phyloP scores from a whole-genome alignment of 2,888 invertebrate genomes.

The Dilophus febrilis region DNA sequence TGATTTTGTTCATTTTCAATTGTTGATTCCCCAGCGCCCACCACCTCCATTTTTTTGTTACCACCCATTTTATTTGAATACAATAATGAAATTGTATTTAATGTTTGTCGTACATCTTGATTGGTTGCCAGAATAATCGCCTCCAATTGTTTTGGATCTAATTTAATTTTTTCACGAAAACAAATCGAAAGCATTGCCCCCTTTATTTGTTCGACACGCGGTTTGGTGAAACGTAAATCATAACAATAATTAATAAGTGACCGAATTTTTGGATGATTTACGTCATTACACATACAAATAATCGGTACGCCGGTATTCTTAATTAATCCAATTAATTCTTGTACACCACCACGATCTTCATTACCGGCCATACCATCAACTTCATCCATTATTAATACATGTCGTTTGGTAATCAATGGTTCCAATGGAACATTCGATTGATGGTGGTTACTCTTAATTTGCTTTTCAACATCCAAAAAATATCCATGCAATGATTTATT shows the following conservation, averaged over 20 bases:
- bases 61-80: constrained; percentile 43
- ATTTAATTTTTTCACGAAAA: constrained; percentile 73
- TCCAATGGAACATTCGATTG: constrained; percentile 39
- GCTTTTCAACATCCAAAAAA: no score
- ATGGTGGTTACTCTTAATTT: no score
- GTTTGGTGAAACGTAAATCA: constrained; percentile 74
- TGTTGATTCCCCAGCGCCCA: constrained; percentile 31
- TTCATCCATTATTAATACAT: constrained; percentile 98
- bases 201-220: constrained; percentile 78
- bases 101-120: constrained; percentile 84
- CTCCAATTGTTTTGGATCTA: constrained; percentile 55
- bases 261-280: constrained; percentile 83
- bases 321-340: constrained; percentile 83
- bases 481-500: constrained; percentile 58
- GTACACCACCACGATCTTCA: constrained; percentile 93
- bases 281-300: constrained; percentile 96
- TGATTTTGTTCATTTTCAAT: constrained; percentile 18
- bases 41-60: no score
- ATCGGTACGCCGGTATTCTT: constrained; percentile 76
- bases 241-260: constrained; percentile 86
- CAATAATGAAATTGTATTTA: constrained; percentile 78
- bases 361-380: constrained; percentile 99
- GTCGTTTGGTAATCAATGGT: constrained; percentile 48
- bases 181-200: constrained; percentile 83
- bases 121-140: constrained; percentile 76